Conservation (phyloP, 2,797 vertebrate genomes). For the Taeniopygia guttata region DNA sequence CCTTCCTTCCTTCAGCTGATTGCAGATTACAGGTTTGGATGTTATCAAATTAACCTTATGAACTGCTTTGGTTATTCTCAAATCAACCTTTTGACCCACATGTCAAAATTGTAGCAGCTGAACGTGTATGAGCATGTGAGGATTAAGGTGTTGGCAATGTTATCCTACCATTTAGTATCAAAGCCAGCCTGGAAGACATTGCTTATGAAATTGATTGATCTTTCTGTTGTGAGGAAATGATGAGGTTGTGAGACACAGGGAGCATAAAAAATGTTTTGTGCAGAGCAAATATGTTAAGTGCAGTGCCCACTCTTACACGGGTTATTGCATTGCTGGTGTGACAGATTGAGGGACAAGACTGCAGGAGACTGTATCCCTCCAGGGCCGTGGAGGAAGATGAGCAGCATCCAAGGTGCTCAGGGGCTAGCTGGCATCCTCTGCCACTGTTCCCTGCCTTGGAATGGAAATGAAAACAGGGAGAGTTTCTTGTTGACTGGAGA, state of each 20-base stretch:
- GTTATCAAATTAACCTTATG: conserved; percentile 47
- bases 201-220: conserved; percentile 20
- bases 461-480: not conserved
- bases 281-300: not conserved
- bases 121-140: not conserved
- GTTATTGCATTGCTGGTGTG: not conserved
- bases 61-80: conserved; percentile 41
- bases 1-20: conserved; percentile 10
- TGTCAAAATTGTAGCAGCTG: conserved; percentile 1
- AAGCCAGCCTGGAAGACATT: not conserved
- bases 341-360: not conserved
- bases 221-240: not conserved
- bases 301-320: not conserved
- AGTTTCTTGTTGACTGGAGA: not conserved
- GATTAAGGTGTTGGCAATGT: not conserved
- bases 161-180: conserved; percentile 9
- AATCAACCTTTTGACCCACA: conserved; percentile 1
- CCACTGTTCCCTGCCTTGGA: not conserved
- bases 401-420: not conserved
- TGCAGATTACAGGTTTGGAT: conserved; percentile 25
- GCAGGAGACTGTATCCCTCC: accelerated
- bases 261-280: not conserved
- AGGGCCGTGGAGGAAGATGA: not conserved
- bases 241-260: not conserved
- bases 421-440: not conserved